Base-by-base conservation (phyloP, 2,888 invertebrate species). In the Trachelus stipa region DNA sequence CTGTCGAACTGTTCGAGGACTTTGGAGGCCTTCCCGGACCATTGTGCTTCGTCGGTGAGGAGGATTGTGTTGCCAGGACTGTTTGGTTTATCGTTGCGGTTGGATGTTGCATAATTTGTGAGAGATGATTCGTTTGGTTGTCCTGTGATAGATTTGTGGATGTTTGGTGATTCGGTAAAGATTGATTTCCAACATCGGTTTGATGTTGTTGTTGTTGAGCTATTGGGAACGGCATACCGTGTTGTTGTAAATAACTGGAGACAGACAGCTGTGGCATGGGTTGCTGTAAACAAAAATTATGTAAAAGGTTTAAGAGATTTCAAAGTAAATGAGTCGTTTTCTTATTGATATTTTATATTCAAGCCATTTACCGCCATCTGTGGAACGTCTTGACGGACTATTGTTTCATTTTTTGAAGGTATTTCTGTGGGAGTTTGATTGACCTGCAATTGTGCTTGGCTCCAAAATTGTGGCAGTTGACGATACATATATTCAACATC, bases 401-500 rank as follows among this genome's bases (percentile, higher is more conserved):
- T 81, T 68, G 84, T 84, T 76, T 90, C 89, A 81, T 83, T 87
- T 81, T 91, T 90, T 37, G 86, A 80, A 35, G 86, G 82, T 74
- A 87, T 83, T 82, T 89, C 88, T 76, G 87, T 88, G n/a, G 88
- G 81, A 74, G 86, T 80, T 76, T 88, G 88, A 81, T 84, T 85
- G 68, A 84, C 83, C 80, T 87, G 87, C 78, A 89, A 81, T 78
- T 90, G 90, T 37, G 88, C 82, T 82, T 90, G 90, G 82, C 85
- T 87, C 91, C 91, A 91, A 83, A 90, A 90, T 79, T 90, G 88
- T 81, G 91, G 89, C 81, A 90, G 81, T 77, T 90, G 90, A 79
- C 89, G 88, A 82, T 91, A 91, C 83, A 90, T 89, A 80, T 89
- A 91, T 75, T 90, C 89, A 73, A 88, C 87, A 86, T 89, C 88